A percentile compares a stretch with the other conserved stretches of the same genome.
phyloP scores from a whole-genome alignment of 2,113 vertebrate genomes.

The Ptilonorhynchus violaceus region DNA sequence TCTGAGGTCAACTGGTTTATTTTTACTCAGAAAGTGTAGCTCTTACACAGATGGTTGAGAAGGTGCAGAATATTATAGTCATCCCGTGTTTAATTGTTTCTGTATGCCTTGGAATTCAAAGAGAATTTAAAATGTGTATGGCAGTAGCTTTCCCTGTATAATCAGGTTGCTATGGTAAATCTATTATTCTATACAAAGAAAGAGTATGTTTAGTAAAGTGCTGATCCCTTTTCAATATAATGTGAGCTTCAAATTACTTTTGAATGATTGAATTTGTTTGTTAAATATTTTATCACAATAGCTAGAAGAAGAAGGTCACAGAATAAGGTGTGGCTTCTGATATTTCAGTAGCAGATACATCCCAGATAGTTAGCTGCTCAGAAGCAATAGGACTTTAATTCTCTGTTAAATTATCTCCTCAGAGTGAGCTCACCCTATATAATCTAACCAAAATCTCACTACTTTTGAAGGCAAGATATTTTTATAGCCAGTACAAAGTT shows the following conservation, averaged over 20 bases:
- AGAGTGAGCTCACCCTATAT: background rate
- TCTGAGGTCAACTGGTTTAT: background rate
- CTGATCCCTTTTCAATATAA: conserved; percentile 58
- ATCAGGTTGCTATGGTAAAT: conserved; percentile 76
- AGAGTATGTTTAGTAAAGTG: conserved; percentile 46
- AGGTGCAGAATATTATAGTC: conserved; percentile 15
- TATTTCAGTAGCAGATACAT: background rate
- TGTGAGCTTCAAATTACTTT: conserved; percentile 63
- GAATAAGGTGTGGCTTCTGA: background rate
- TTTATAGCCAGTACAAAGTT: background rate
- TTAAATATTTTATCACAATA: conserved; percentile 23
- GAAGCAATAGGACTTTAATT: background rate
- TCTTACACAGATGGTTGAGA: background rate
- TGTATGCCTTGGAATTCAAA: conserved; percentile 35
- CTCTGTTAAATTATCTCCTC: background rate
- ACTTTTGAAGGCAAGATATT: background rate
- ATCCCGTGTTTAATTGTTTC: conserved; percentile 58
- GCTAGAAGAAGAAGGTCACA: background rate
- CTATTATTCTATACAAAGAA: conserved; percentile 66
- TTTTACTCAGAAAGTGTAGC: background rate
- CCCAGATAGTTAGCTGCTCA: background rate
- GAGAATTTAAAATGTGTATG: conserved; percentile 46
- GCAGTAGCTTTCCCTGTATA: conserved; percentile 34
- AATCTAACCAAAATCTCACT: background rate
- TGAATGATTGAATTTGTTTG: background rate